Evolutionary conservation across 2,113 vertebrate genomes (phyloP), one percentile per base, ranked within the genome.

Genomic region (Phyllostomus hastatus): DNA sequence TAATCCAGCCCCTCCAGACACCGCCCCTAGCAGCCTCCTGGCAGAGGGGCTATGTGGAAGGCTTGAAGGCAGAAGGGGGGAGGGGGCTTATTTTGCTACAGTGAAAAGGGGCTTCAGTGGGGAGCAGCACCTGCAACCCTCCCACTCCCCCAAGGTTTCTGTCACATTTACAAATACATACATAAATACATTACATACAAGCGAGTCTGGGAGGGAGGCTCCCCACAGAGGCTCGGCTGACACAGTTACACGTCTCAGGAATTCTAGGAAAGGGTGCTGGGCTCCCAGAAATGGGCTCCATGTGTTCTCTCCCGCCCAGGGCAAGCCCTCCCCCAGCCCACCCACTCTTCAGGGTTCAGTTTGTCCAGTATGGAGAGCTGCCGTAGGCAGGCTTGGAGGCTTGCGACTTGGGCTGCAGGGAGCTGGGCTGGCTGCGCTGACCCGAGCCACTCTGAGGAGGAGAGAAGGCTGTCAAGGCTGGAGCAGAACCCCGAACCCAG

Each of bases 171-270:
- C 98, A 98, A 98, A 98, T 98, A 98, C 98, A 98, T 99, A 99
- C 98, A 99, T 99, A 99, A 98, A 99, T 99, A 99, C 98, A 99
- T 98, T 99, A 99, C 98, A 98, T 98, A 99, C 97, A 99, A 98
- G 98, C 83, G 95, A 98, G 98, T 97, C 97, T 98, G 98, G 98
- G 98, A 96, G 84, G 95, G 81, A 94, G 96, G 90, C 96, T 96
- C 96, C 98, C 97, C 96, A 97, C 6, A n/a, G 96, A 97, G 72
- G 97, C 97, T 97, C 95, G 90, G 98, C 98, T 97, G 97, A 98
- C 97, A 93, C 96, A 97, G 97, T 97, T 97, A 95, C 79, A 59
- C 6, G 48, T 97, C 95, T 97, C 92, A 69, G 90, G 28, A 85
- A 91, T 96, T 73, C 86, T 48, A 96, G 95, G 90, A 93, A 96